phyloP scores from a whole-genome alignment of 64 coral and sea anemone genomes.

The Pocillopora damicornis region DNA sequence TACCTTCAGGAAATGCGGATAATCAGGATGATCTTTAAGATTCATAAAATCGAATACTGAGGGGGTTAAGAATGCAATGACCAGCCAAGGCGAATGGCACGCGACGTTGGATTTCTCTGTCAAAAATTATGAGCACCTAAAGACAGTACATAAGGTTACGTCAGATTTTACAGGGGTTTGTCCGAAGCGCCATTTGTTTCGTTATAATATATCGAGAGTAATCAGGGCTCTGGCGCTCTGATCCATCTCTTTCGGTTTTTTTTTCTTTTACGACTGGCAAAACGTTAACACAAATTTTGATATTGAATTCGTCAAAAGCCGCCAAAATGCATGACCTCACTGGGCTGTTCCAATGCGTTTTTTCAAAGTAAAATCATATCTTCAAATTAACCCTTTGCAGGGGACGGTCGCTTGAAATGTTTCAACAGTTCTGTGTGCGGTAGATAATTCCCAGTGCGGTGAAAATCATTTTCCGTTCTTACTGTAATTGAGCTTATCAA shows the following conservation, averaged over 20 bases:
- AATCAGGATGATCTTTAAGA: constrained; percentile 4
- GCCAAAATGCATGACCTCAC: neutral
- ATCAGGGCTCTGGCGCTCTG: no score
- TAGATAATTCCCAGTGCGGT: constrained; percentile 8
- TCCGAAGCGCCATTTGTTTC: no score
- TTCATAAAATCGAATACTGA: neutral
- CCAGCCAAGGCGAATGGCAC: constrained; percentile 13
- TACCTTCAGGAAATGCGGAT: constrained; percentile 34
- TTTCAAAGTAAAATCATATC: neutral
- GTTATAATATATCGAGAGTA: no score
- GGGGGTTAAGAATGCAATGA: neutral
- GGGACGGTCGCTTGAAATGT: constrained; percentile 13
- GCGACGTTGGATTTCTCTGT: neutral
- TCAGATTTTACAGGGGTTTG: no score
- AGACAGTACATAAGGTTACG: no score
- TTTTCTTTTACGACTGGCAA: no score
- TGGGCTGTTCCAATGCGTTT: no score
- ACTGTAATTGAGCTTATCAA: neutral
- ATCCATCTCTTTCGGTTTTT: no score
- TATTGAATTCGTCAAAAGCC: neutral
- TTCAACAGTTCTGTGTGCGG: constrained; percentile 31
- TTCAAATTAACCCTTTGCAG: constrained; percentile 49
- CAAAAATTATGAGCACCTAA: no score
- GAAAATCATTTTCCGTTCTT: neutral
- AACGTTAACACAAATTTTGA: no score